Evolutionary conservation across 2,113 vertebrate species (phyloP).

Genomic region (Lathamus discolor): DNA sequence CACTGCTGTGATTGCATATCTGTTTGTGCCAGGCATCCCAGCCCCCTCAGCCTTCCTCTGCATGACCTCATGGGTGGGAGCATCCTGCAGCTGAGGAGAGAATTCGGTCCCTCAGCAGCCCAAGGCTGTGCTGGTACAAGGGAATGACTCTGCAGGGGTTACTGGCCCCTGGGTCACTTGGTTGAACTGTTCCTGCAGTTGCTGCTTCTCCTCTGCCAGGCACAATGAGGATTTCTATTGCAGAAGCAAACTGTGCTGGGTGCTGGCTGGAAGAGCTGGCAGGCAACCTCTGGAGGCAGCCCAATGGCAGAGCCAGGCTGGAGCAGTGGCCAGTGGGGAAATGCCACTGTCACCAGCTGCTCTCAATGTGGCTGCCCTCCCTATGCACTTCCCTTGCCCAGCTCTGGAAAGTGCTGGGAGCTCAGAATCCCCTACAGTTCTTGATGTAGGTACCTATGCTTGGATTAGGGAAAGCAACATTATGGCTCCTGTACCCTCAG

Average conservation of each 20-base stretch:
- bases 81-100: background rate
- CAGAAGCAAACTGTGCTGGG: background rate
- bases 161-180: background rate
- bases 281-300: background rate
- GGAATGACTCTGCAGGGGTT: background rate
- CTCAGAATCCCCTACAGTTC: background rate
- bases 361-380: background rate
- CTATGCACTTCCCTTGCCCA: rapidly evolving
- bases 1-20: rapidly evolving
- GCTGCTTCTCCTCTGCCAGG: background rate
- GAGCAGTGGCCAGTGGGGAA: rapidly evolving
- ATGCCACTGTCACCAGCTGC: background rate
- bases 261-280: background rate
- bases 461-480: background rate
- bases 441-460: background rate
- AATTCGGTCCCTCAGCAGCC: background rate
- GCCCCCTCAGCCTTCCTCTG: background rate
- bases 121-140: background rate
- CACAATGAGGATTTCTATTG: background rate
- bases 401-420: background rate
- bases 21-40: background rate
- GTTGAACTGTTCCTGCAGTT: background rate
- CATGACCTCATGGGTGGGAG: background rate
- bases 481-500: background rate
- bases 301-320: background rate